Evolutionary conservation across 2,113 vertebrate genomes (phyloP).

Genomic region (Atractosteus spatula): DNA sequence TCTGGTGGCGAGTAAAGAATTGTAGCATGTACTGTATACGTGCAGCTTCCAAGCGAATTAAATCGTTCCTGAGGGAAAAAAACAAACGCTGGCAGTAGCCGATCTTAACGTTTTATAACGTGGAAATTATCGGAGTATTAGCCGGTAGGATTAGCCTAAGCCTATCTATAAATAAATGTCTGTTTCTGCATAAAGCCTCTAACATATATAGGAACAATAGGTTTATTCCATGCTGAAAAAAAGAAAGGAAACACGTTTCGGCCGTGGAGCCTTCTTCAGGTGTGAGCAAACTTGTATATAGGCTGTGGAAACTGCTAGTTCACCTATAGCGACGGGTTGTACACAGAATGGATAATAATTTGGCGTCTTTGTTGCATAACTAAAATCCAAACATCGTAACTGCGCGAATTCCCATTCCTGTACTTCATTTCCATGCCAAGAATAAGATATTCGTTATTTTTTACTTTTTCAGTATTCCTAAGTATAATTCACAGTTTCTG

Average conservation of each 20-base stretch:
- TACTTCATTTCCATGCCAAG: neutral
- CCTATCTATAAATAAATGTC: too few relatives aligned
- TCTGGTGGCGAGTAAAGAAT: too few relatives aligned
- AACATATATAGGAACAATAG: too few relatives aligned
- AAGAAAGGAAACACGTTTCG: too few relatives aligned
- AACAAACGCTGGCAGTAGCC: neutral
- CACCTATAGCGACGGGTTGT: neutral
- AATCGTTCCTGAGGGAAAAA: neutral
- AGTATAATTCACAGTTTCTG: slow-evolving; percentile 5
- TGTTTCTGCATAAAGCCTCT: too few relatives aligned
- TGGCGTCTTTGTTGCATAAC: neutral
- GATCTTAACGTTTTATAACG: neutral
- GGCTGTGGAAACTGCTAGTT: neutral
- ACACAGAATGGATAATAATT: too few relatives aligned
- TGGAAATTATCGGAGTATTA: neutral
- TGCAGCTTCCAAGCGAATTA: neutral
- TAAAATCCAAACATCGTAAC: slow-evolving; percentile 1
- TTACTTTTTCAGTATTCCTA: neutral
- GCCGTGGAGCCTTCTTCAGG: too few relatives aligned
- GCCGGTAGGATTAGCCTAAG: neutral
- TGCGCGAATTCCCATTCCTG: neutral
- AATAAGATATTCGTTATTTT: neutral
- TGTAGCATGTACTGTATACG: neutral
- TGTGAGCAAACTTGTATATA: too few relatives aligned
- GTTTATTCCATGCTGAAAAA: too few relatives aligned